Base-by-base conservation (phyloP, 37 sponge, comb jelly and placozoan species). In the Chondrilla cf. caribensis region DNA sequence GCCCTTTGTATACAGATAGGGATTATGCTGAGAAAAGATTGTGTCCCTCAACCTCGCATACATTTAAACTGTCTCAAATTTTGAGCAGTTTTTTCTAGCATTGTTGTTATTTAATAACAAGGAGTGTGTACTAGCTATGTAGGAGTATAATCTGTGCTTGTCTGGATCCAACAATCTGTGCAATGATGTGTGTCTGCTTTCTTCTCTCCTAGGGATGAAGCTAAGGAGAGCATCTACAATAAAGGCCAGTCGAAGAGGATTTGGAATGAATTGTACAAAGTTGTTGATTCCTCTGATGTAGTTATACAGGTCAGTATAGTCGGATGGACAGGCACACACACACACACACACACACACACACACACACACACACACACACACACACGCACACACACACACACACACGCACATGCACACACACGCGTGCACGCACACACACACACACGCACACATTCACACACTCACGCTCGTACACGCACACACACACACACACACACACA, bases 201-300 rank as follows among this genome's bases (percentile, higher is more conserved):
- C 2, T 71, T 73, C 11, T 83, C 35, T 37, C 25, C 35, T 58
- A 98, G 93, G 58, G 70, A 58, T 17, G 97, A 96, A 54, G 88
- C 94, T 31, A 86, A 87, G 68, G 91, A 99, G 31, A 78, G 85
- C 42, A 87, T 95, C 15, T 99, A 92, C 82, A 84, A 37, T 22
- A 93, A 93, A 40, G 99, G 99, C 2, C 99, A 99, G 85, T 96
- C 97, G 0, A 92, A 88, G 66, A 79, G 99, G 26, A 94, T 99
- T 0, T 96, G 97, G 95, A 91, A 88, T 82, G 99, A 99, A 79
- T 87, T 99, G 58, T 94, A 94, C 87, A 99, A 99, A 86, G 99
- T 92, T 25, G 60, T 95, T 11, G 95, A 95, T 57, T 89, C 95
- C 7, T 95, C 95, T 40, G 95, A 95, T 79, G 95, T 95, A 3